Base-by-base conservation (phyloP, 2,113 vertebrate species). In the Bagarius yarrelli region DNA sequence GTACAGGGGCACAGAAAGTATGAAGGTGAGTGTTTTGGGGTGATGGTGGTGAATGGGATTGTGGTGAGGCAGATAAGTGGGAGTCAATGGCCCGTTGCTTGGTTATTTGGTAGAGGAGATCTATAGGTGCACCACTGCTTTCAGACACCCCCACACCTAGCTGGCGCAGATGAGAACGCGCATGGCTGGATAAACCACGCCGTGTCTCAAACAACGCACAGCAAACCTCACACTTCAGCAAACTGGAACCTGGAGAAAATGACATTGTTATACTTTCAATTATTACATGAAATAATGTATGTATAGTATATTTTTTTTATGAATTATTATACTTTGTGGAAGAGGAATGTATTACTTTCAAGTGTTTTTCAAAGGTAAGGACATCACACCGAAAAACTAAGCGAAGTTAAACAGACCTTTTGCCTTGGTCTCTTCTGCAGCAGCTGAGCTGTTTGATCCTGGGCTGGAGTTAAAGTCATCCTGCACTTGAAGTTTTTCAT, bases 101-200 rank as follows among this genome's bases (percentile, higher is more conserved):
- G 88, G 95, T 91, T 3, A 96, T 94, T 88, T 94, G 94, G 64
- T 95, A 94, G 71, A 97, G 95, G 69, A 96, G 91, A 86, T 95
- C 93, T 80, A 96, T 94, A 85, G 97, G 94, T 0, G 95, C 94
- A 0, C 95, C 95, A 18, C 94, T 95, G 90, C 93, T 95, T 87
- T 98, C 96, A 0, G 95, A 96, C 44, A 94, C 92, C 0, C 93
- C 91, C 44, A 98, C 91, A 3, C 96, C 96, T 63, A 96, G 94
- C 89, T 96, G 97, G 18, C 95, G 94, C 36, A 97, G 89, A 90
- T 98, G 96, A 36, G 95, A 97, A 60, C 96, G 95, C 0, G 96
- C 95, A 16, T 98, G 97, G 91, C 94, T 96, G 56, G 96, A 96
- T 0, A 98, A 89, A 3, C 95, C 96, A 18, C 96, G 95, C 72